Percentiles rank a stretch among this genome's conserved stretches.
Conservation (phyloP, 2,797 vertebrate genomes). For the Taeniopygia guttata region DNA sequence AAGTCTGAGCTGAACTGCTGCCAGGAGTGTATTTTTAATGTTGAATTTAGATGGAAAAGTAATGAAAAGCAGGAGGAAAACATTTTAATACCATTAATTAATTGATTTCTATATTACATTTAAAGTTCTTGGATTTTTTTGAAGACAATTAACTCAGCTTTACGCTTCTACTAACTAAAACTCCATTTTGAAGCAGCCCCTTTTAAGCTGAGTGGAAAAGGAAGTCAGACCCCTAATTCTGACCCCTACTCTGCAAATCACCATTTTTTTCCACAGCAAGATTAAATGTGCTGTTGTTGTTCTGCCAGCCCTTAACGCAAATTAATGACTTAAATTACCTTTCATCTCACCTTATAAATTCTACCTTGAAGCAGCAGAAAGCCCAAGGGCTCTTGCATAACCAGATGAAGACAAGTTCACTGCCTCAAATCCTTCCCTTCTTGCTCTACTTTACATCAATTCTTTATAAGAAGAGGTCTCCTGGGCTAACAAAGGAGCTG, state of each 20-base stretch:
- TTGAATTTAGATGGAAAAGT: not conserved
- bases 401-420: slow-evolving; percentile 65
- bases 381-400: slow-evolving; percentile 63
- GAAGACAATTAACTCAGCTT: slow-evolving; percentile 14
- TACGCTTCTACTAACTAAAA: slow-evolving; percentile 45
- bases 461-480: slow-evolving; percentile 68
- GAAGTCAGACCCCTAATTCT: slow-evolving; percentile 30
- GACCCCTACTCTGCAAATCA: slow-evolving; percentile 7
- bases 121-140: slow-evolving; percentile 9
- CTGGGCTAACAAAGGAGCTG: slow-evolving; percentile 50
- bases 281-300: slow-evolving; percentile 52
- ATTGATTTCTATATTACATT: slow-evolving; percentile 20
- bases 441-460: slow-evolving; percentile 62
- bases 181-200: not conserved
- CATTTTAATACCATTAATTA: slow-evolving; percentile 24
- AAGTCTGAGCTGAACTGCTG: not conserved
- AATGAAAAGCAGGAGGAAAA: slow-evolving; percentile 17
- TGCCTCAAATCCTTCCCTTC: slow-evolving; percentile 52
- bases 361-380: slow-evolving; percentile 67
- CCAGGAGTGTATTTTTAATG: not conserved
- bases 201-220: slow-evolving; percentile 4
- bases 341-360: slow-evolving; percentile 74
- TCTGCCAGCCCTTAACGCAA: slow-evolving; percentile 69
- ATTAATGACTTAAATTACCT: slow-evolving; percentile 73
- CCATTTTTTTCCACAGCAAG: not conserved